Percentiles rank a stretch among this genome's conserved stretches.
Evolutionary conservation across 1,140 invertebrate species (phyloP).

Genomic region (Parapsyche elsis): DNA sequence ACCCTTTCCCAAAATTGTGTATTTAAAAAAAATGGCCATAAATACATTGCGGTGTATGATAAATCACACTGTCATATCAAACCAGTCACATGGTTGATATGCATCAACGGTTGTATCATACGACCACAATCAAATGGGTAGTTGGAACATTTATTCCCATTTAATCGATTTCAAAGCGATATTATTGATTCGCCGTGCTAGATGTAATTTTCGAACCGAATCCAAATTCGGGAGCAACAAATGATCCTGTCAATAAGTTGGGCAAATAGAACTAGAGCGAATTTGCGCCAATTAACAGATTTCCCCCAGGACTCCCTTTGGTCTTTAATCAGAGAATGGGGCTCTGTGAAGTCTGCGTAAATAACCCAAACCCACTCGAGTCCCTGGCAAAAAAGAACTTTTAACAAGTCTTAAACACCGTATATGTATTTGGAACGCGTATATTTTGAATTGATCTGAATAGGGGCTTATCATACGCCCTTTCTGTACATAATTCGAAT

Average conservation of each 20-base stretch:
- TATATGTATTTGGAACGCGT: too few relatives aligned
- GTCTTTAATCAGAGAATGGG: neutral
- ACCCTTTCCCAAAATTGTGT: neutral
- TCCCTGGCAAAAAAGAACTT: too few relatives aligned
- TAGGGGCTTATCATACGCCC: too few relatives aligned
- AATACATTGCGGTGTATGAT: neutral
- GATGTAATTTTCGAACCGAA: neutral
- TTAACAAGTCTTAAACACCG: too few relatives aligned
- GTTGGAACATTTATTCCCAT: too few relatives aligned
- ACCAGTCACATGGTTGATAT: too few relatives aligned
- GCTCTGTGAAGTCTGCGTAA: neutral
- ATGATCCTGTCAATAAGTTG: neutral
- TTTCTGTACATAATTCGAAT: too few relatives aligned
- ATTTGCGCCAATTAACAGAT: slow-evolving; percentile 13
- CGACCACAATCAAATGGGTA: too few relatives aligned
- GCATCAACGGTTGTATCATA: too few relatives aligned
- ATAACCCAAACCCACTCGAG: neutral
- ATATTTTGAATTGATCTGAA: too few relatives aligned
- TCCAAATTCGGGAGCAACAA: neutral
- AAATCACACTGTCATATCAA: too few relatives aligned
- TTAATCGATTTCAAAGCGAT: too few relatives aligned
- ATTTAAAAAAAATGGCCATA: neutral
- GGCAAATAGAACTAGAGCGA: neutral
- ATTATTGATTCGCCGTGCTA: neutral
- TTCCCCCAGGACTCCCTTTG: neutral